Conservation (phyloP, 1,140 invertebrate genomes). For the Sinonovacula constricta region DNA sequence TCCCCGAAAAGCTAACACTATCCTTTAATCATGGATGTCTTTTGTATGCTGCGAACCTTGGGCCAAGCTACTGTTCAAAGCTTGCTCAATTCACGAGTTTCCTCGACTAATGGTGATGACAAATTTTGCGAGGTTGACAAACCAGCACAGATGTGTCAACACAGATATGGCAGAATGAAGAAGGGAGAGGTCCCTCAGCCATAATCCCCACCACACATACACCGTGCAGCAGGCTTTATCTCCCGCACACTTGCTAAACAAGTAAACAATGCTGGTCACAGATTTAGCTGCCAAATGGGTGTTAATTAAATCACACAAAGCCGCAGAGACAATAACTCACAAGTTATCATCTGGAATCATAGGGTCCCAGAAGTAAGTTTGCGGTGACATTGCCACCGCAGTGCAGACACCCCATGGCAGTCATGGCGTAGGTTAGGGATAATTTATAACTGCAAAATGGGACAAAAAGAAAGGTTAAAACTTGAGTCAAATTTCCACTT, state of each 20-base stretch:
- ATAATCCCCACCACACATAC: too few species aligned
- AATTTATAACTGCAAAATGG: neutral
- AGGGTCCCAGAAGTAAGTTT: conserved; percentile 1
- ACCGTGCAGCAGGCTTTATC: conserved; percentile 40
- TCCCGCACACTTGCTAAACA: conserved; percentile 41
- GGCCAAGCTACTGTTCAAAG: too few species aligned
- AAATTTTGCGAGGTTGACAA: neutral
- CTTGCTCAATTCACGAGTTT: too few species aligned
- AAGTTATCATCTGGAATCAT: neutral
- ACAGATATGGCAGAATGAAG: conserved; percentile 29
- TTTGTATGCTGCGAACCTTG: too few species aligned
- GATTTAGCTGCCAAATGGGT: conserved; percentile 17
- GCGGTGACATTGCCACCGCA: neutral
- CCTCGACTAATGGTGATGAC: too few species aligned
- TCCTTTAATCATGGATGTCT: too few species aligned
- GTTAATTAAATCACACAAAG: conserved; percentile 15
- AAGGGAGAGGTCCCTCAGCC: too few species aligned
- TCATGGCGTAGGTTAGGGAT: neutral
- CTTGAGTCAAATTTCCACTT: conserved; percentile 17
- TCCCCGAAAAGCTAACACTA: too few species aligned
- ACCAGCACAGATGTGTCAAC: conserved; percentile 41
- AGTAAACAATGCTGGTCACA: conserved; percentile 18
- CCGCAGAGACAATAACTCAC: conserved; percentile 34
- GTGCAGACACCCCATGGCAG: conserved; percentile 7
- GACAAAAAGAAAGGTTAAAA: conserved; percentile 3